Conservation (phyloP, 2,797 vertebrate genomes). For the Ambastaia sidthimunki region DNA sequence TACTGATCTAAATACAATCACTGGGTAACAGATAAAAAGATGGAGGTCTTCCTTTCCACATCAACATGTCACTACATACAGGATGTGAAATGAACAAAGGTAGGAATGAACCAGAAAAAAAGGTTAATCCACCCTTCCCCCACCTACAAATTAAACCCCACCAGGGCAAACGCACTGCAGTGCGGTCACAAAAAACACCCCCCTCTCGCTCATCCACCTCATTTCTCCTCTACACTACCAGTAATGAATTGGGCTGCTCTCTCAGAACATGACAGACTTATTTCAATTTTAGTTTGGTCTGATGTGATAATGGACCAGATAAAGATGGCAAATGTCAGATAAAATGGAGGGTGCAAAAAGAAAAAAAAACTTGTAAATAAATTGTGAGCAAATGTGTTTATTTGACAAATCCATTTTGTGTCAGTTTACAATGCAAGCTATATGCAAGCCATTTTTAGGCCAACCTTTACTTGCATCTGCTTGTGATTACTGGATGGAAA, state of each 20-base stretch:
- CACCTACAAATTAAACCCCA: conserved; percentile 14
- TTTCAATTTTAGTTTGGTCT: neutral
- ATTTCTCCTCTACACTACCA: neutral
- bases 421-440: too few relatives aligned
- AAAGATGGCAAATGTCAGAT: neutral
- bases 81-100: neutral
- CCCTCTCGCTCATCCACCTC: neutral
- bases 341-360: neutral
- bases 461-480: neutral
- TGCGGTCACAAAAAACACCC: conserved; percentile 21
- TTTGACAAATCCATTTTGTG: too few relatives aligned
- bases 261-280: neutral
- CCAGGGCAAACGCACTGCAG: conserved; percentile 27
- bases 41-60: conserved; percentile 1
- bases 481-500: neutral
- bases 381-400: too few relatives aligned
- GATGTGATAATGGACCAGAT: neutral
- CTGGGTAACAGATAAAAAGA: neutral
- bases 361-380: too few relatives aligned
- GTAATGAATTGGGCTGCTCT: conserved; percentile 31
- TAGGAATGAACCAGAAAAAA: conserved; percentile 14
- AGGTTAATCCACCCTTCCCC: conserved; percentile 24
- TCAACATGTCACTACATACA: neutral
- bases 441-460: neutral
- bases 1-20: neutral